Conservation (phyloP, 2,888 invertebrate genomes). For the Leptothorax acervorum region DNA sequence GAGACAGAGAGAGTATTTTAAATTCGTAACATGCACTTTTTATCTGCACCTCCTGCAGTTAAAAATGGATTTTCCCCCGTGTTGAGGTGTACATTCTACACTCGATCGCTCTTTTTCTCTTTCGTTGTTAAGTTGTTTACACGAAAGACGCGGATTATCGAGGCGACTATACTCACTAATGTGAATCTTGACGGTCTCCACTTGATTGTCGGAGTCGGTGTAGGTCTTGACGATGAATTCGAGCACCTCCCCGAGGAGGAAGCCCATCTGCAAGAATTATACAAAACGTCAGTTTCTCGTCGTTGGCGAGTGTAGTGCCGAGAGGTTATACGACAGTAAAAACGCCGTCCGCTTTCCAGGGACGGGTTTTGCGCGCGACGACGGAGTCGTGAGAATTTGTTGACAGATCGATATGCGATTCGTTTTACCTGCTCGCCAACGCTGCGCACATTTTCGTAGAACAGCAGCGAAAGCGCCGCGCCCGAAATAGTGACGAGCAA, state of each 20-base stretch:
- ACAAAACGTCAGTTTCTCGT: conserved; percentile 24
- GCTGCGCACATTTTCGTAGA: conserved; percentile 89
- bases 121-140: conserved; percentile 48
- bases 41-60: background rate
- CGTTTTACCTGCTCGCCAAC: conserved; percentile 87
- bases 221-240: conserved; percentile 89
- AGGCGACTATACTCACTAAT: conserved; percentile 84
- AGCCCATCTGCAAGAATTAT: conserved; percentile 86
- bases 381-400: background rate
- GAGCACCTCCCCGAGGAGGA: conserved; percentile 89
- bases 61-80: background rate
- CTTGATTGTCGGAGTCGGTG: conserved; percentile 90
- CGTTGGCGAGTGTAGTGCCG: background rate
- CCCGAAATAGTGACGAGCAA: conserved; percentile 86
- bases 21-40: background rate
- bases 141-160: background rate
- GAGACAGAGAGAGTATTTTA: background rate
- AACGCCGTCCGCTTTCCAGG: background rate
- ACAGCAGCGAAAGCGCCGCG: conserved; percentile 89
- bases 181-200: conserved; percentile 88
- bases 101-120: background rate
- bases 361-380: background rate
- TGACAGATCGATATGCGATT: background rate
- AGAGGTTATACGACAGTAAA: conserved; percentile 36
- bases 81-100: background rate